Percentiles rank a stretch among this genome's conserved stretches.
These are phyloP conservation scores for Habropoda laboriosa DNA, from an alignment of 1,140 invertebrate species.

Conservation along the genomic window DNA sequence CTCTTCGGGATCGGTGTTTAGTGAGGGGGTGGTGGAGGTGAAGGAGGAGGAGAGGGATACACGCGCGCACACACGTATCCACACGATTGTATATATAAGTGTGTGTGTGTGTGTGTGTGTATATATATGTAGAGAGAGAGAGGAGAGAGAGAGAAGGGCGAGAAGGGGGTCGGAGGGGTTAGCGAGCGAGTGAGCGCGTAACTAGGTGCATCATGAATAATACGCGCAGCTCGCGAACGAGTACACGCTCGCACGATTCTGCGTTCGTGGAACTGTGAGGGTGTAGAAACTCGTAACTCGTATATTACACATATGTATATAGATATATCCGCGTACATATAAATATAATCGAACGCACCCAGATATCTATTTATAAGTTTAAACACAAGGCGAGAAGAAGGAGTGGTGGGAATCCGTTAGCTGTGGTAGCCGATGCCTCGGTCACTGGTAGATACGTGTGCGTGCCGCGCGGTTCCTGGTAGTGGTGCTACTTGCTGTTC, in stretches of 20 bases:
- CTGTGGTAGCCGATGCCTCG: constrained; percentile 31
- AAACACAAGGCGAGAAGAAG: constrained; percentile 59
- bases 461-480: neutral
- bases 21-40: neutral
- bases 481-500: constrained; percentile 20
- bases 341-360: constrained; percentile 76
- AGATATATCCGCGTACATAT: constrained; percentile 59
- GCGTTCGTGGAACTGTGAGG: constrained; percentile 21
- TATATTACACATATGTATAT: neutral
- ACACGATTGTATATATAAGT: too few relatives aligned
- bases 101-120: too few relatives aligned
- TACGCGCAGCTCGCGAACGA: constrained; percentile 19
- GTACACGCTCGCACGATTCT: constrained; percentile 8
- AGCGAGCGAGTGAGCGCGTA: constrained; percentile 8
- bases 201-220: constrained; percentile 39
- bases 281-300: constrained; percentile 23
- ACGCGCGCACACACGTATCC: too few relatives aligned
- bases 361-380: constrained; percentile 77
- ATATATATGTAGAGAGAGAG: neutral
- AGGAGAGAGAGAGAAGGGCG: constrained; percentile 2
- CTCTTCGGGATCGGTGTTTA: too few relatives aligned
- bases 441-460: neutral
- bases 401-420: constrained; percentile 43
- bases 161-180: neutral
- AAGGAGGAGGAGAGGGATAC: neutral